Evolutionary conservation across 2,888 invertebrate species (phyloP), one percentile per base, ranked within the genome.

Genomic region (Muscina levida): DNA sequence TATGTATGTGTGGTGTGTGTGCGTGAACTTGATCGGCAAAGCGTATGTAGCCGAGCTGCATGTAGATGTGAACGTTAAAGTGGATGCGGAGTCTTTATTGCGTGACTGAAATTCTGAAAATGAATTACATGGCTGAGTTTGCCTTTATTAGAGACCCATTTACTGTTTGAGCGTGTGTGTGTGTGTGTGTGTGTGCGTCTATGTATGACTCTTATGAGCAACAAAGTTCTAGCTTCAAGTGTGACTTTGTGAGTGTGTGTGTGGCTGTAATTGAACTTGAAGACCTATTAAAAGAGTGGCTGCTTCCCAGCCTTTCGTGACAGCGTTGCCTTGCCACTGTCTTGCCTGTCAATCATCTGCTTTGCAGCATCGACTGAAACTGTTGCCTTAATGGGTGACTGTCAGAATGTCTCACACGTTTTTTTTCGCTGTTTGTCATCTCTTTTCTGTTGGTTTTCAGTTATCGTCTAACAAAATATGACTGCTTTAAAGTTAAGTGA

Each of bases 41-140:
- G 24, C 5, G 24, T 15, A 19, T 3, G 53, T 10, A 24, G 22
- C 0, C 13, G 24, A 24, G 53, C 22, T 22, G 13, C 1, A 22
- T 46, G 53, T 53, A 24, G 53, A 53, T 13, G 42, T 70, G 8
- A 39, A 39, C 53, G 56, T 31, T 19, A 48, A 72, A 68, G 59
- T 71, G 39, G 66, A 73, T 73, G 67, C 67, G 73, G 72, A 68
- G 66, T 68, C 62, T 74, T 13, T 77, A 71, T 72, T 81, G 81
- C 82, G 82, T 82, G 79, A 82, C 82, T 74, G 59, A 79, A 82
- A 82, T 82, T 81, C 56, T 79, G 57, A 81, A 78, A 73, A 68
- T 71, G 78, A 76, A 73, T 81, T 82, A 76, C 72, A 76, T 78
- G 76, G 67, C 62, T 56, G 78, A 77, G 75, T 73, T 70, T 77